A percentile compares a stretch with the other conserved stretches of the same genome.
These are phyloP conservation scores for Conus canariensis DNA, from an alignment of 2,888 invertebrate species.

Conservation along the genomic window DNA sequence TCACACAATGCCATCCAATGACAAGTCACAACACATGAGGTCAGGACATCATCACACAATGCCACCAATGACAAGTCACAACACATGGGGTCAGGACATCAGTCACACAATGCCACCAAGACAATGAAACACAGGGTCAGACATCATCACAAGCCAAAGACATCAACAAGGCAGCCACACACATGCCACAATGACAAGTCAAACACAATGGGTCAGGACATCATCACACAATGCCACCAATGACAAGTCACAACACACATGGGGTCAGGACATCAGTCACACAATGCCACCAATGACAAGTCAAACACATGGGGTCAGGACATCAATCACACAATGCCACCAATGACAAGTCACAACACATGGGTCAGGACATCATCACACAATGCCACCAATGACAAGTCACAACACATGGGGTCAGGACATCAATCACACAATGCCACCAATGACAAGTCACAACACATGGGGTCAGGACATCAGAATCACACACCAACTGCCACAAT, in stretches of 20 bases:
- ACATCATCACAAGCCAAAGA: too few species aligned
- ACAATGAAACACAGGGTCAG: conserved; percentile 50
- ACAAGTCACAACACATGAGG: conserved; percentile 44
- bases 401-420: conserved; percentile 51
- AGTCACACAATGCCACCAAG: not conserved
- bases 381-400: too few species aligned
- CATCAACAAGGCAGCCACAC: too few species aligned
- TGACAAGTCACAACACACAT: too few species aligned
- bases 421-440: not conserved
- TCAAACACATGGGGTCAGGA: conserved; percentile 51
- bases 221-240: not conserved
- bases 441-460: too few species aligned
- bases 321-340: not conserved
- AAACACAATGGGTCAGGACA: conserved; percentile 54
- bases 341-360: too few species aligned
- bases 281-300: too few species aligned
- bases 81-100: conserved; percentile 50
- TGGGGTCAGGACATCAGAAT: too few species aligned
- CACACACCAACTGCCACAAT: too few species aligned
- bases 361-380: conserved; percentile 50
- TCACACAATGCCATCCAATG: not conserved
- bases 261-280: conserved; percentile 51
- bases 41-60: conserved; percentile 37
- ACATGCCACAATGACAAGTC: too few species aligned
- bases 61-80: too few species aligned